These are phyloP conservation scores for Notechis scutatus DNA, from an alignment of 2,113 vertebrate species.

Conservation along the genomic window DNA sequence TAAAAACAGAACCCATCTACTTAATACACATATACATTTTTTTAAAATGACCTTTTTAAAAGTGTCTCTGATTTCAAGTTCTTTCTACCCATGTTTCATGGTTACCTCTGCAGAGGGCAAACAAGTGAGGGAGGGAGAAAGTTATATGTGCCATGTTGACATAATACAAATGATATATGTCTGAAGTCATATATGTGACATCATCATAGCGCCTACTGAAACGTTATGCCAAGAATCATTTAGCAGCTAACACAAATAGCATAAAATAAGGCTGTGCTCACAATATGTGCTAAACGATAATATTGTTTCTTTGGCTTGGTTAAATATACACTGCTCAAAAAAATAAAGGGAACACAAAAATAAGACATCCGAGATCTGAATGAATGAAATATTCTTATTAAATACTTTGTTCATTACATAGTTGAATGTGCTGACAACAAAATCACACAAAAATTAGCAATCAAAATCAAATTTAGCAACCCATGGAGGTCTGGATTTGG, in stretches of 20 bases:
- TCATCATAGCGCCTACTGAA: background rate
- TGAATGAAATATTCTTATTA: no score
- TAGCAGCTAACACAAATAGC: background rate
- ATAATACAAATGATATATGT: background rate
- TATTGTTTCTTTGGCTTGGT: background rate
- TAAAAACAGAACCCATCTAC: conserved; percentile 38
- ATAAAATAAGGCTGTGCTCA: background rate
- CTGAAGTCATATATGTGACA: background rate
- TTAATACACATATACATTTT: background rate
- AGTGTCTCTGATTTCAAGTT: background rate
- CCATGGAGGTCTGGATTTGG: no score
- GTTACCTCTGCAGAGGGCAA: background rate
- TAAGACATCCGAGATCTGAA: no score
- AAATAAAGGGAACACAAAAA: no score
- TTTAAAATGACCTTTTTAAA: background rate
- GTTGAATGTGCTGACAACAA: no score
- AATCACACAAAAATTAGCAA: no score
- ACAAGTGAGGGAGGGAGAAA: background rate
- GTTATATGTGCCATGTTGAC: background rate
- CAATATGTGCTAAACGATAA: background rate
- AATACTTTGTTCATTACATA: no score
- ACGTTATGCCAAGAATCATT: background rate
- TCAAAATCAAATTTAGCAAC: no score
- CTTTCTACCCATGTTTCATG: background rate
- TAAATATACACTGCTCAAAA: background rate